These are phyloP conservation scores for Myotis planiceps DNA, from an alignment of 2,797 vertebrate species.

Conservation along the genomic window DNA sequence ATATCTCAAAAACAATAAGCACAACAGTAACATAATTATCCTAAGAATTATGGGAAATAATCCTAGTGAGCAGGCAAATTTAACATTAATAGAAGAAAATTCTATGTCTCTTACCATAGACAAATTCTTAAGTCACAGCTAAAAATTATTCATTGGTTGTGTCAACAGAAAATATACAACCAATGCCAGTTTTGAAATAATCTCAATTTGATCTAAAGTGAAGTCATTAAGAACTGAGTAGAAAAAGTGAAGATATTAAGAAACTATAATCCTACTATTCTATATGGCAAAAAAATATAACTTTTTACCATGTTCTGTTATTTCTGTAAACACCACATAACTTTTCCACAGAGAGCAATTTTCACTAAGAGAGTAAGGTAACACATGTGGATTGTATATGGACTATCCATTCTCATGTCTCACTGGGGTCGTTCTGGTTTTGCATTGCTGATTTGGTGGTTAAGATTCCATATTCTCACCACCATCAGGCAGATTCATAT, in stretches of 20 bases:
- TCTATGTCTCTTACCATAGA: conserved; percentile 54
- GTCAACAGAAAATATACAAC: not conserved
- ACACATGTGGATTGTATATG: not conserved
- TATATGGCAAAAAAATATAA: not conserved
- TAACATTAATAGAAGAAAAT: conserved; percentile 28
- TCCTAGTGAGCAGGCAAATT: not conserved
- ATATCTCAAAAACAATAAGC: not conserved
- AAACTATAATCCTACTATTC: not conserved
- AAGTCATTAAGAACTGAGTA: conserved; percentile 61
- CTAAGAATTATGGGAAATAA: conserved; percentile 35
- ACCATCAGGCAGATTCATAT: not conserved
- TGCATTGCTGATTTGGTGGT: conserved; percentile 11
- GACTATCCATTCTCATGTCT: not conserved
- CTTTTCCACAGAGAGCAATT: not conserved
- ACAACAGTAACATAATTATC: not conserved
- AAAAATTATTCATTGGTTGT: conserved; percentile 48
- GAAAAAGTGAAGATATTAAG: conserved; percentile 28
- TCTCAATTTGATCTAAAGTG: not conserved
- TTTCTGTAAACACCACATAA: not conserved
- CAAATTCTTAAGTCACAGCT: conserved; percentile 57
- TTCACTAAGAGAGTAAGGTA: conserved; percentile 26
- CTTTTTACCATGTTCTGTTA: not conserved
- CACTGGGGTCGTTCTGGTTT: conserved; percentile 48
- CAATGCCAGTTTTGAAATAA: conserved; percentile 46
- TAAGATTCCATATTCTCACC: not conserved